Base-by-base conservation (phyloP, 1,140 invertebrate genomes). In the Drosophila santomea region DNA sequence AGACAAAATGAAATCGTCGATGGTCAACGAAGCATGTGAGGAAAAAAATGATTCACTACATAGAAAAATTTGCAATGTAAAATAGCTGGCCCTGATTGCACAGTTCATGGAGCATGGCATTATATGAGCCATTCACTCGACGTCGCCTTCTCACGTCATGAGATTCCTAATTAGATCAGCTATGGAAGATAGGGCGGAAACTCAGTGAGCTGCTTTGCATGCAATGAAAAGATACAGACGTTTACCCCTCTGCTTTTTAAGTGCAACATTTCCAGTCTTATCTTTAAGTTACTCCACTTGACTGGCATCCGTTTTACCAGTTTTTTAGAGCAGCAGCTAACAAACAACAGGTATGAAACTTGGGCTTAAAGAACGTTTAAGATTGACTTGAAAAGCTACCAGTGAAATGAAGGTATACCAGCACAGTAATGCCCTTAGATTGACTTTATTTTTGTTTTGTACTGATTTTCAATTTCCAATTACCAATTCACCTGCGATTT, bases 121-220 rank as follows among this genome's bases (percentile, higher is more conserved):
- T 35, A 32, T 38, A 64, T 64, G 56, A 60, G 41, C 62, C 57
- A 64, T 61, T 60, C 62, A 28, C 47, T 66, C 60, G 64, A 20
- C 62, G 60, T 66, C 60, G 64, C 38, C 62, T 66, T 68, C 61
- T 50, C 64, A 68, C 64, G 61, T 68, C 64, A 45, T 66, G 66
- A 68, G 60, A 54, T 52, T 66, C 60, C 60, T 68, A 68, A 68
- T 68, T 68, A 68, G 47, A 68, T 68, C 47, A 68, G 41, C 38
- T 28, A 14, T 1, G 45, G 47, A 15, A 62, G 28, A 44, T 20
- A 35, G 36, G 8, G 8, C 10, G 41, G 25, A 35, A 62, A 43
- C 17, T 11, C 58, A 67, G 38, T 67, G 59, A 67, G 59, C 64
- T 64, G 64, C 59, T 64, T 64, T 67, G 45, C 64, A 63, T 51